A percentile compares a stretch with the other conserved stretches of the same genome.
Evolutionary conservation across 2,113 vertebrate genomes (phyloP).

Genomic region (Pseudorasbora parva): DNA sequence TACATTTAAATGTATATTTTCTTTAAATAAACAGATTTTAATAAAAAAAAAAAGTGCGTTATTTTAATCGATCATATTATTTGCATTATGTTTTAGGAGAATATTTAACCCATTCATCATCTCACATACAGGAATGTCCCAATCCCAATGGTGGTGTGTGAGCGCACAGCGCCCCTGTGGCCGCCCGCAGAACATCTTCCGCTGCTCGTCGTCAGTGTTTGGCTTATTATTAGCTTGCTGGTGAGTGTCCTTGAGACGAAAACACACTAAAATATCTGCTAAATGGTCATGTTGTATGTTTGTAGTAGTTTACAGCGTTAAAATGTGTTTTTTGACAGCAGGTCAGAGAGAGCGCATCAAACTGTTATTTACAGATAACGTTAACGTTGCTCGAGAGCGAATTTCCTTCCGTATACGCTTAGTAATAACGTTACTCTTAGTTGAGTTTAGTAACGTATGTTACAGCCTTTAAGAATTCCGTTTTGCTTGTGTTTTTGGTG

Average conservation of each 20-base stretch:
- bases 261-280: not conserved
- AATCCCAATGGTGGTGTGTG: not conserved
- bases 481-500: not conserved
- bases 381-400: not conserved
- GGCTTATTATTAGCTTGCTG: constrained; percentile 20
- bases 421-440: not conserved
- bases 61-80: not conserved
- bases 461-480: not conserved
- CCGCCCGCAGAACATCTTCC: not conserved
- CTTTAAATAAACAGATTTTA: not conserved
- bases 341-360: not conserved
- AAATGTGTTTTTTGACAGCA: not conserved
- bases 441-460: not conserved
- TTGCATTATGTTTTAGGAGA: not conserved
- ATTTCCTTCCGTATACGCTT: not conserved
- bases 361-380: constrained; percentile 4
- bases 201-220: constrained; percentile 1
- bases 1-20: not conserved
- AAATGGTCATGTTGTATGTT: not conserved
- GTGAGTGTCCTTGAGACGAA: constrained; percentile 43
- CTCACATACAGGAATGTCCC: not conserved
- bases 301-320: not conserved
- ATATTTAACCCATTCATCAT: not conserved
- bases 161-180: constrained; percentile 13
- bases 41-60: not conserved